Evolutionary conservation across 37 sponge, comb jelly and placozoan genomes (phyloP), one percentile per base, ranked within the genome.

Genomic region (Mnemiopsis leidyi): DNA sequence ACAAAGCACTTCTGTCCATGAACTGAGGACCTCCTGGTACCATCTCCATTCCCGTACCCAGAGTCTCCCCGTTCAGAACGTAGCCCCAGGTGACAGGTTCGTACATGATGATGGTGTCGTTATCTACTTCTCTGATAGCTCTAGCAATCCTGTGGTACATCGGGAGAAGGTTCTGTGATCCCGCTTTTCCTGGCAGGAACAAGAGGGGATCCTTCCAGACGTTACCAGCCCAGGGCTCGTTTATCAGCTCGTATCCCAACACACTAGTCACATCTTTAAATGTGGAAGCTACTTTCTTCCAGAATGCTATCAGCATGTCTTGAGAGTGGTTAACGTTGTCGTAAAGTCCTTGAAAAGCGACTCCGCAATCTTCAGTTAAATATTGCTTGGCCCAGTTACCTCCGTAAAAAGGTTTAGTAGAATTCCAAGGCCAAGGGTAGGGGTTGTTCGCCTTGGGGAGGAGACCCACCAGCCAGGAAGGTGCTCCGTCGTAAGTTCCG

Each of bases 191-290:
- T 0, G 97, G 97, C 23, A 95, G 34, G 36, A 95, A 36, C 0
- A 96, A 94, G 18, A 38, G 36, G 0, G 95, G 96, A 32, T 96
- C 36, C 1, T 9, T 68, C 48, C 93, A 97, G 2, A 96, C 71
- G 67, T 97, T 93, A 95, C 96, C 96, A 83, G 96, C 95, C 96
- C 96, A 96, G 13, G 97, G 97, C 68, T 97, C 97, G 93, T 97
- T 97, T 1, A 97, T 95, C 83, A 97, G 93, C 76, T 97, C 97
- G 95, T 97, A 97, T 21, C 97, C 97, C 16, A 97, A 69, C 68
- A 97, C 82, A 39, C 92, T 94, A 0, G 71, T 69, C 71, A 93
- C 93, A 32, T 94, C 94, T 21, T 82, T 92, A 95, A 97, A 97
- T 35, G 93, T 93, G 0, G 92, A 32, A 30, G 97, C 97, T 23